Percentiles rank a stretch among this genome's conserved stretches.
These are phyloP conservation scores for Acanthaster planci DNA, from an alignment of 35 echinoderm and acorn worm species.

Conservation along the genomic window DNA sequence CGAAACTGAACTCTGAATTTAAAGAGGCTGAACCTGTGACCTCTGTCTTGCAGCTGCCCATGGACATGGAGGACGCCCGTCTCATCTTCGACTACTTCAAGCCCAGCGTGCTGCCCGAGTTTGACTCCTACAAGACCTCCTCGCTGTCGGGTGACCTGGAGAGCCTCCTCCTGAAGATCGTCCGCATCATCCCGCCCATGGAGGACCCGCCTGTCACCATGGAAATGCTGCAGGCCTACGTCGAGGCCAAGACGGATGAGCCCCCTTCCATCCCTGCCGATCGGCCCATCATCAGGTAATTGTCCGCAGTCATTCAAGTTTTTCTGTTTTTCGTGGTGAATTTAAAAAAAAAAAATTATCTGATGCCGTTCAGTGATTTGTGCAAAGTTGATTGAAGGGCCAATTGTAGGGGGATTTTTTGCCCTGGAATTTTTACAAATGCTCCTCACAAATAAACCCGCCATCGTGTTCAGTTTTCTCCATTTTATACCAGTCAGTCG, in stretches of 20 bases:
- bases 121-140: constrained; percentile 97
- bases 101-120: constrained; percentile 88
- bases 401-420: no score
- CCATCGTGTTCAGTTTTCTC: no score
- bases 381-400: no score
- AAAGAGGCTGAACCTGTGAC: no score
- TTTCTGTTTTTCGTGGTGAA: no score
- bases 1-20: no score
- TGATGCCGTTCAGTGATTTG: no score
- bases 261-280: constrained; percentile 47
- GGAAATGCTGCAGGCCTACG: constrained; percentile 70
- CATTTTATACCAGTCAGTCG: no score
- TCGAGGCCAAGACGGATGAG: constrained; percentile 72
- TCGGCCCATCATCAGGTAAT: constrained; percentile 19
- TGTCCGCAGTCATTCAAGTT: not conserved
- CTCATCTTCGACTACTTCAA: constrained; percentile 96
- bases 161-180: constrained; percentile 83
- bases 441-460: no score
- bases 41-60: constrained; percentile 49
- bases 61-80: constrained; percentile 63
- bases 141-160: constrained; percentile 94
- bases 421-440: no score
- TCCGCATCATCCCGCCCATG: constrained; percentile 60
- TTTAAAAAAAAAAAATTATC: no score
- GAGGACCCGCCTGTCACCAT: constrained; percentile 38